Evolutionary conservation across 2,797 vertebrate genomes (phyloP), one percentile per base, ranked within the genome.

Genomic region (Anguilla obscura): DNA sequence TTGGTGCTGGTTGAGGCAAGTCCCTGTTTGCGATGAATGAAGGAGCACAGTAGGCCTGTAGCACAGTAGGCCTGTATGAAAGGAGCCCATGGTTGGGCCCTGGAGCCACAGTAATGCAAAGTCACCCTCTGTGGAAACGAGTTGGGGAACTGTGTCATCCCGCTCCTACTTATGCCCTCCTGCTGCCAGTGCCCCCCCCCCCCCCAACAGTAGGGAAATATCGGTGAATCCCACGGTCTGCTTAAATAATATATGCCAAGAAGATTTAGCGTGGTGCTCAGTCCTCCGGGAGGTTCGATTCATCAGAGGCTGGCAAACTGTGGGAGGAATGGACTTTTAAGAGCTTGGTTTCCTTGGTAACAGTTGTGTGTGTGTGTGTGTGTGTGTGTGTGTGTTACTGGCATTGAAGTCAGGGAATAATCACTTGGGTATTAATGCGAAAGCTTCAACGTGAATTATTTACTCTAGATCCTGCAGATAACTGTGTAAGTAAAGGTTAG

Each of bases 221-320:
- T 45, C n/a, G n/a, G 80, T 84, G 45, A 87, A 52, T 52, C 80
- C 87, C 45, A 54, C 80, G 12, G 80, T 84, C 30, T 71, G 63
- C 33, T 69, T 71, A 40, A 74, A 87, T 87, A 84, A 71, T 87
- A 71, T 87, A 87, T 54, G 69, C 63, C 45, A 16, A 84, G 18
- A 66, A 27, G 60, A 60, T 71, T 87, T 71, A 84, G 80, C 66
- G 60, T 50, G 36, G 40, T n/a, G 79, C 40, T 50, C 60, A 87
- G 58, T 84, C 87, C 60, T 63, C 45, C 16, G 80, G 45, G 87
- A 84, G 36, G 12, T 84, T 84, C 30, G 16, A 84, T 69, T 87
- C 76, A 66, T 63, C 45, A 16, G 79, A 48, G 56, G 8, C 56
- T 10, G 71, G 36, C 60, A 36, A 18, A 82, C 86, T 84, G 14